These are phyloP conservation scores for Agelastica alni DNA, from an alignment of 2,888 invertebrate genomes.

Conservation along the genomic window DNA sequence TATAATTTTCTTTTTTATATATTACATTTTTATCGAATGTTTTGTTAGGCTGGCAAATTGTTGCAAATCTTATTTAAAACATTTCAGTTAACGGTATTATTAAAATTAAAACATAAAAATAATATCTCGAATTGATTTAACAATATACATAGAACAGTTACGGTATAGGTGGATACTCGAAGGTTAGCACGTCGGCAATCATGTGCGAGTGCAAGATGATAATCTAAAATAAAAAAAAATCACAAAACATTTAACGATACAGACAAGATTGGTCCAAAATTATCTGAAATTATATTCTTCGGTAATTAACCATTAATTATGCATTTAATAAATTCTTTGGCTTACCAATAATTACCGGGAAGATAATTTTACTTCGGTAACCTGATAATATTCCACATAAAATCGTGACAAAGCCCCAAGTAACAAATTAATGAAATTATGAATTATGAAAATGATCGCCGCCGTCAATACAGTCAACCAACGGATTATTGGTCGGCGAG, in stretches of 20 bases:
- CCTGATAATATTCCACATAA: slow-evolving; percentile 58
- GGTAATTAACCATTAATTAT: slow-evolving; percentile 57
- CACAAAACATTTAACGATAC: slow-evolving; percentile 25
- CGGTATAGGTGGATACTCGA: too few species aligned
- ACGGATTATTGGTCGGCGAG: slow-evolving; percentile 29
- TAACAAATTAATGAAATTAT: slow-evolving; percentile 61
- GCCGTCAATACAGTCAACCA: slow-evolving; percentile 51
- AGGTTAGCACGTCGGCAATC: slow-evolving; percentile 20
- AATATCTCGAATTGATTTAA: too few species aligned
- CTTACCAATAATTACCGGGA: slow-evolving; percentile 56
- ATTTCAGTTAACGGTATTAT: too few species aligned
- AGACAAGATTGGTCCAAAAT: slow-evolving; percentile 31
- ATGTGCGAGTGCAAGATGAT: slow-evolving; percentile 19
- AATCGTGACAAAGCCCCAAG: slow-evolving; percentile 60
- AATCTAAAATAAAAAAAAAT: slow-evolving; percentile 23
- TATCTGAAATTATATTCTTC: slow-evolving; percentile 35
- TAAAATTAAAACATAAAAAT: too few species aligned
- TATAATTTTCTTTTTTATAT: too few species aligned
- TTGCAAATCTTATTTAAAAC: too few species aligned
- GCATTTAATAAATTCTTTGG: slow-evolving; percentile 56
- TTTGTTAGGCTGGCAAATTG: too few species aligned
- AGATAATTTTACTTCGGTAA: slow-evolving; percentile 55
- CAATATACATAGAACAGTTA: too few species aligned
- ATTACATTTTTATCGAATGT: too few species aligned
- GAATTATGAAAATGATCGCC: slow-evolving; percentile 61